Evolutionary conservation across 2,797 vertebrate species (phyloP).

Genomic region (Trachurus trachurus): DNA sequence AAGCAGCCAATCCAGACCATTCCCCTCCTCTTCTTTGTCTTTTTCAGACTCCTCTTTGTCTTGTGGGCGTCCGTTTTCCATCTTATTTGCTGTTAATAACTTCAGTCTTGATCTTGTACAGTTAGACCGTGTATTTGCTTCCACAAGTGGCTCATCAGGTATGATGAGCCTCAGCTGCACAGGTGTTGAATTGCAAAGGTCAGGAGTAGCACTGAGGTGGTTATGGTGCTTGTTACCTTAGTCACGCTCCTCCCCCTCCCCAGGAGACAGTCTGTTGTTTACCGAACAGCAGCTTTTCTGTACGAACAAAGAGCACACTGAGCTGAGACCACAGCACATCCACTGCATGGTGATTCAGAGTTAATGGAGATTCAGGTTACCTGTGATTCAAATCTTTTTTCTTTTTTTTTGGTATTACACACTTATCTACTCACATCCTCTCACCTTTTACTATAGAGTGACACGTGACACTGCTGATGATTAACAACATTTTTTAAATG

Average conservation of each 20-base stretch:
- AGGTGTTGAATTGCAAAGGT: conserved; percentile 33
- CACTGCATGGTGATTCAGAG: not conserved
- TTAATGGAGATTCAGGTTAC: too few species aligned
- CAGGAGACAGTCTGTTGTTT: not conserved
- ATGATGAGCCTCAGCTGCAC: not conserved
- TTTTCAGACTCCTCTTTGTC: not conserved
- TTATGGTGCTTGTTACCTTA: conserved; percentile 12
- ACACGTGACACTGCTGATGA: too few species aligned
- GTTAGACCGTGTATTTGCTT: not conserved
- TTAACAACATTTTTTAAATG: too few species aligned
- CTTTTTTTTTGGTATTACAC: too few species aligned
- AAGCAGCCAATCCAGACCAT: conserved; percentile 48
- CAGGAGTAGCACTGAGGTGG: not conserved
- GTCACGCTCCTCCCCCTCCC: conserved; percentile 40
- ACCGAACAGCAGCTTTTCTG: not conserved
- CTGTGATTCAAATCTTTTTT: too few species aligned
- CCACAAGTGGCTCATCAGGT: not conserved
- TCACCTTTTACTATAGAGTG: too few species aligned
- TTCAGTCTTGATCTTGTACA: not conserved
- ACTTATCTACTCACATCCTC: not conserved
- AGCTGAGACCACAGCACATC: not conserved
- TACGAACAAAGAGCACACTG: not conserved
- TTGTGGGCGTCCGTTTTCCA: not conserved
- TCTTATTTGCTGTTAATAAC: not conserved
- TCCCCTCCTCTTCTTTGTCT: not conserved